Evolutionary conservation across 2,797 vertebrate genomes (phyloP), one percentile per base, ranked within the genome.

Genomic region (Gymnoscopelus microlampas): DNA sequence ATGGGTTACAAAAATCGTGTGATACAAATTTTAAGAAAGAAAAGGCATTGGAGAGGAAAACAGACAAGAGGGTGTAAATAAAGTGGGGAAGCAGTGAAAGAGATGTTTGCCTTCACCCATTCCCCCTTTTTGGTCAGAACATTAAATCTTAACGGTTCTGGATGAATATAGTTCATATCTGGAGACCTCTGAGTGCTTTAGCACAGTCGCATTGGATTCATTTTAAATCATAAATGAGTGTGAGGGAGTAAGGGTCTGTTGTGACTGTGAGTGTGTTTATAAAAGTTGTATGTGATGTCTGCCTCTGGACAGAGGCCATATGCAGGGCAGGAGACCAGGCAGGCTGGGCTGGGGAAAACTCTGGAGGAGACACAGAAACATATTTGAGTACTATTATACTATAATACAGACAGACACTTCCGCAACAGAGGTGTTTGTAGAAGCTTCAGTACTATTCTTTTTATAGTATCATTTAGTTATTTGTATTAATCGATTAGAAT

Each of bases 211-310:
- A 73, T 54, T 61, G 61, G 55, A 66, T 62, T 9, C 6, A 63
- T 70, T 59, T 68, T 65, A 35, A 44, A 69, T 63, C 58, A 7
- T 29, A 44, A 23, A 24, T 2, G 19, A 54, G 53, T 29, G 53
- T 29, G 35, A 50, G 60, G n/a, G 58, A 0, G 1, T 66, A 73
- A 47, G 14, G 23, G 55, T 11, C 10, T 0, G 48, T 12, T 44
- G 11, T 47, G 51, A 3, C 1, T 44, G 39, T 47, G 51, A 3
- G 5, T 44, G 39, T 44, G 39, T 44, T 70, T 69, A 3, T 63
- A 55, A 61, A 82, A 78, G 74, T 78, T 78, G 59, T 66, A 32
- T 0, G 39, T 44, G 39, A 44, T 44, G 39, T 44, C 39, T 44
- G 39, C 39, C 39, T 44, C 39, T 44, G 39, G 39, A 44, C 7